Evolutionary conservation across 37 sponge, comb jelly and placozoan species (phyloP).

Genomic region (Aphrocallistes beatrix): DNA sequence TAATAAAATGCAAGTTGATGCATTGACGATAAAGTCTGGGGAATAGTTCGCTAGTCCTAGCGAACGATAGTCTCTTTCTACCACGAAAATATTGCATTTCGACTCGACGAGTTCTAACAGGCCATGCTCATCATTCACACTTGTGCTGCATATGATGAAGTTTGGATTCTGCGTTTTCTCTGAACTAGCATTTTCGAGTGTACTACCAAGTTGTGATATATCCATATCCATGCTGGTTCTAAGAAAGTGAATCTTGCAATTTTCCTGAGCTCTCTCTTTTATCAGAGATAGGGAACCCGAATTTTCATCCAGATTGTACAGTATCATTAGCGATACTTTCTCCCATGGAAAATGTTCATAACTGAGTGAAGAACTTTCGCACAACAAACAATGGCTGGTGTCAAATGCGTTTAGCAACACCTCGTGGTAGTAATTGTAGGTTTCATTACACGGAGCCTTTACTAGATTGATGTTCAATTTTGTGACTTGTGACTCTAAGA

Average conservation of each 20-base stretch:
- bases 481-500: constrained; percentile 3
- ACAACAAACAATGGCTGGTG: constrained; percentile 14
- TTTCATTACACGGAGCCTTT: background rate
- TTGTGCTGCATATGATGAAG: background rate
- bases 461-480: background rate
- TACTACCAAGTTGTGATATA: no score
- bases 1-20: background rate
- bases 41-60: background rate
- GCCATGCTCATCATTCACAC: background rate
- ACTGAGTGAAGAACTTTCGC: constrained; percentile 1
- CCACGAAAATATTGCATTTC: background rate
- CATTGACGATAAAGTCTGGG: background rate
- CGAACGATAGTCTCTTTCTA: background rate
- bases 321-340: background rate
- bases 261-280: background rate
- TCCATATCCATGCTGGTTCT: background rate
- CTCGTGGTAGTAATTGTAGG: constrained; percentile 10
- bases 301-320: constrained; percentile 7
- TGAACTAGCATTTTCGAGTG: background rate
- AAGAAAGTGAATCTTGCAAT: background rate
- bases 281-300: background rate
- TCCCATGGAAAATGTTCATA: background rate
- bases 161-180: background rate
- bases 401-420: background rate
- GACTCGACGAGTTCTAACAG: background rate